Evolutionary conservation across 2,888 invertebrate species (phyloP).

Genomic region (Apocheima hispidaria): DNA sequence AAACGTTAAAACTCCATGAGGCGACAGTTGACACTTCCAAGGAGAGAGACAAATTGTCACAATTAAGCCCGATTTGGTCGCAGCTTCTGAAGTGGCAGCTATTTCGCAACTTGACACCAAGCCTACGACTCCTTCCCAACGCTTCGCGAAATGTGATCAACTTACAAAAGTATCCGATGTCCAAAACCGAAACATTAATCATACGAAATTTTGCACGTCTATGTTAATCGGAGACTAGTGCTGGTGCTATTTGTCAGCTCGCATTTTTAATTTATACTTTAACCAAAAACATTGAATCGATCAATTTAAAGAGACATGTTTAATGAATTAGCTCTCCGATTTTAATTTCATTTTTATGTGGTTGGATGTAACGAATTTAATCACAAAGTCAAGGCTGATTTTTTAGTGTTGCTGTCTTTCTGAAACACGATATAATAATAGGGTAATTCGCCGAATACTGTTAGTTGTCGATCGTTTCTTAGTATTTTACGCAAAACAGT

Average conservation of each 20-base stretch:
- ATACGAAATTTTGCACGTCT: constrained; percentile 22
- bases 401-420: too few relatives aligned
- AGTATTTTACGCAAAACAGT: too few relatives aligned
- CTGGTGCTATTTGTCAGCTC: constrained; percentile 10
- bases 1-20: constrained; percentile 8
- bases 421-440: too few relatives aligned
- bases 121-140: constrained; percentile 18
- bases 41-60: constrained; percentile 35
- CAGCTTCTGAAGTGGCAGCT: constrained; percentile 15
- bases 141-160: constrained; percentile 19
- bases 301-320: constrained; percentile 13
- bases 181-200: constrained; percentile 17
- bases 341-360: constrained; percentile 1
- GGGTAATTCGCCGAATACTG: too few relatives aligned
- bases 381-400: too few relatives aligned
- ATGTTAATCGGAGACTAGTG: constrained; percentile 13
- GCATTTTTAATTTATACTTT: constrained; percentile 17
- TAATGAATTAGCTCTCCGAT: neutral
- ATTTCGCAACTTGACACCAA: constrained; percentile 12
- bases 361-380: neutral
- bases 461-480: too few relatives aligned
- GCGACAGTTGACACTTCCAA: constrained; percentile 18
- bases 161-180: constrained; percentile 20
- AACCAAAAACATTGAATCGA: constrained; percentile 12
- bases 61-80: constrained; percentile 34